Conservation (phyloP, 2,113 vertebrate species). For the Atractosteus spatula region DNA sequence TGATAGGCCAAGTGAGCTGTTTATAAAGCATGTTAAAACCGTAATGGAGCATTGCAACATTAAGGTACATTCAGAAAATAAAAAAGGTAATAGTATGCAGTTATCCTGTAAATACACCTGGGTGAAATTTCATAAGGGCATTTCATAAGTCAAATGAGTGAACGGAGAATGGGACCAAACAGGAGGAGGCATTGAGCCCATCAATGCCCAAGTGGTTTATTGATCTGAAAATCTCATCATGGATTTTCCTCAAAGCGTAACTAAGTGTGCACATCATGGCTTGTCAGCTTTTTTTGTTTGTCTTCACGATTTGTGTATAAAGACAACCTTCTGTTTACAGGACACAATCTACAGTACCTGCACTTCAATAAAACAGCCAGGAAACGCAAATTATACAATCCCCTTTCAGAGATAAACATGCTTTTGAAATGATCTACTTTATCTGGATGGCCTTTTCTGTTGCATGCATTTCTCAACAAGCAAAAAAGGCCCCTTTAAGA, state of each 20-base stretch:
- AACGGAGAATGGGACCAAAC: not conserved
- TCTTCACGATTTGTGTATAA: slow-evolving; percentile 24
- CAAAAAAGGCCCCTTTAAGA: slow-evolving; percentile 31
- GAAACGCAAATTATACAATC: slow-evolving; percentile 8
- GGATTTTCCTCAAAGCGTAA: slow-evolving; percentile 34
- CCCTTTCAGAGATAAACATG: too few species aligned
- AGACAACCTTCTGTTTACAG: slow-evolving; percentile 28
- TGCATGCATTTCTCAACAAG: slow-evolving; percentile 8
- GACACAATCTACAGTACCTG: slow-evolving; percentile 33
- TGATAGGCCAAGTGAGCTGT: too few species aligned
- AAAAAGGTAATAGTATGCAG: too few species aligned
- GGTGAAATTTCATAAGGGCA: too few species aligned
- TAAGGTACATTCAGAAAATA: too few species aligned
- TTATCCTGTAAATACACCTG: too few species aligned
- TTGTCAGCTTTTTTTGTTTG: slow-evolving; percentile 31
- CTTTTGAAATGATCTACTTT: too few species aligned
- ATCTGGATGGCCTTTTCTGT: too few species aligned
- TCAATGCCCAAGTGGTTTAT: slow-evolving; percentile 37
- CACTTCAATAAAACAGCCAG: slow-evolving; percentile 38
- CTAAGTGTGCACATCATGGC: slow-evolving; percentile 51
- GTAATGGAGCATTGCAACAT: too few species aligned
- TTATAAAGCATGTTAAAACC: too few species aligned
- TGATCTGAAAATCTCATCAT: slow-evolving; percentile 51
- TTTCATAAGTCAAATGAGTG: too few species aligned
- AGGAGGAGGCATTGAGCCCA: slow-evolving; percentile 11